Percentiles rank a stretch among this genome's conserved stretches.
These are phyloP conservation scores for Drosophila santomea DNA, from an alignment of 1,140 invertebrate species.

Conservation along the genomic window DNA sequence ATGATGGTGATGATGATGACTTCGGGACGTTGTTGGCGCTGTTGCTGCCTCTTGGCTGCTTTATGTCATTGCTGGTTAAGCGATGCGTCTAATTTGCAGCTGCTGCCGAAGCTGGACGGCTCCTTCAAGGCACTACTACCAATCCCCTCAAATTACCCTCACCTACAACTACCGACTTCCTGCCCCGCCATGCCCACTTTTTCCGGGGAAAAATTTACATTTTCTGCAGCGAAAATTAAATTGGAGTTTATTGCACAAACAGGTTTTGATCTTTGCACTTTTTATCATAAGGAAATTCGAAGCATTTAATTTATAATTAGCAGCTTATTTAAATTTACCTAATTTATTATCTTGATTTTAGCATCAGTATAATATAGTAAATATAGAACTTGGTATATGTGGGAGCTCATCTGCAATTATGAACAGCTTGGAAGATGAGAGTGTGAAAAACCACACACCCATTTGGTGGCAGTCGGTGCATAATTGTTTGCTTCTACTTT, in stretches of 20 bases:
- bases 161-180: no score
- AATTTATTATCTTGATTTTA: no score
- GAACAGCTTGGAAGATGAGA: background rate
- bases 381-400: no score
- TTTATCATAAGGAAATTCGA: no score
- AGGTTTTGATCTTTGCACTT: no score
- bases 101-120: slow-evolving; percentile 48
- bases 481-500: slow-evolving; percentile 69
- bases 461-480: slow-evolving; percentile 6
- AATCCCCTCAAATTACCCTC: background rate
- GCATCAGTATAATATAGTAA: no score
- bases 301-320: no score
- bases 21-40: slow-evolving; percentile 48
- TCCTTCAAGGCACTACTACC: background rate
- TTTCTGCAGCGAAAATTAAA: slow-evolving; percentile 22
- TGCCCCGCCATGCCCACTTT: background rate
- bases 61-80: slow-evolving; percentile 81
- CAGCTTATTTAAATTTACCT: no score
- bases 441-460: background rate
- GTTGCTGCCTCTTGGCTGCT: slow-evolving; percentile 66
- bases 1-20: slow-evolving; percentile 18
- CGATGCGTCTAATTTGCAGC: slow-evolving; percentile 81
- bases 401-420: background rate
- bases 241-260: no score
- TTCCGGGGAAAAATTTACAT: slow-evolving; percentile 59